phyloP scores from a whole-genome alignment of 2,113 vertebrate genomes.

The Colinus virginianus region DNA sequence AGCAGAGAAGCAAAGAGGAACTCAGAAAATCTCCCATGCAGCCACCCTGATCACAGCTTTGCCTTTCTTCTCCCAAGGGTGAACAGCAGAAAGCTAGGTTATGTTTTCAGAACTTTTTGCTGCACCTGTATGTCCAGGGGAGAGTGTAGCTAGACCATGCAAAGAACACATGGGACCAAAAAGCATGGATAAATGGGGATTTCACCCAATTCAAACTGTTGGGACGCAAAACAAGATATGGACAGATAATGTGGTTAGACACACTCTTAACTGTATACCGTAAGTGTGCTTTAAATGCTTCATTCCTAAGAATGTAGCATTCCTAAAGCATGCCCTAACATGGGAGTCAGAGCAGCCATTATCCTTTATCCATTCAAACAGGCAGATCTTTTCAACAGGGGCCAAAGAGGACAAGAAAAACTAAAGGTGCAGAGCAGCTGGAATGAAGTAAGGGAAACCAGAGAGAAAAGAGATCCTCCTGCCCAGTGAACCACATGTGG shows the following conservation, averaged over 20 bases:
- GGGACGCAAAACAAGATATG: neutral
- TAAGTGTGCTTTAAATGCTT: neutral
- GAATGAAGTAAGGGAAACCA: neutral
- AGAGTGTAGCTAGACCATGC: neutral
- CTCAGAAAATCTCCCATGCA: neutral
- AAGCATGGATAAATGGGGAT: neutral
- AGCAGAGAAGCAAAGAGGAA: neutral
- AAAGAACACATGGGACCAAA: neutral
- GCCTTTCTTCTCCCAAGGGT: neutral
- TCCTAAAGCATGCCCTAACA: neutral
- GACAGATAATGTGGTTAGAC: neutral
- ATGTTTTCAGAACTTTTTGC: neutral
- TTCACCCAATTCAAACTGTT: neutral
- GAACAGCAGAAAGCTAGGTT: neutral
- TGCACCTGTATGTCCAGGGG: neutral
- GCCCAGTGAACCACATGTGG: accelerated
- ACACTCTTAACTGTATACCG: neutral
- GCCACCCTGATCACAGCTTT: neutral
- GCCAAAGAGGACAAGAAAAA: conserved; percentile 1
- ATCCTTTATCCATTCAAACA: neutral
- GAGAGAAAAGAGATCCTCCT: neutral
- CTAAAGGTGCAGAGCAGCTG: neutral
- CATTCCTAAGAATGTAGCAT: neutral
- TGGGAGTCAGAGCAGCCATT: neutral
- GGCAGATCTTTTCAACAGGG: neutral